These are phyloP conservation scores for Onychomys arenicola DNA, from an alignment of 2,797 vertebrate species.

Conservation along the genomic window DNA sequence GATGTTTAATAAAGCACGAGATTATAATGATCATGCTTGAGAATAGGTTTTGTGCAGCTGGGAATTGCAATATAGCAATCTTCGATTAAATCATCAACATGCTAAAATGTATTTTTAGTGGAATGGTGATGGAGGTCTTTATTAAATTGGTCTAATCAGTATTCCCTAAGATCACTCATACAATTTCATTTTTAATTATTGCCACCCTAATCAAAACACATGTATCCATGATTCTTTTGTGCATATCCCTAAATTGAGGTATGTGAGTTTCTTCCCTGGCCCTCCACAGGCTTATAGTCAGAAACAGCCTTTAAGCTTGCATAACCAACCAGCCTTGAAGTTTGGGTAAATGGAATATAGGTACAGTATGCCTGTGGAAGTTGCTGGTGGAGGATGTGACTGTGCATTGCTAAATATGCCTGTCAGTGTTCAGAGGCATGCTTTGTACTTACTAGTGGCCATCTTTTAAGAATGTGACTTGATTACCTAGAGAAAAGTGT, in stretches of 20 bases:
- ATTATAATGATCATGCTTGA: constrained; percentile 81
- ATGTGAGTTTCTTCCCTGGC: not conserved
- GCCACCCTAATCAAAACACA: constrained; percentile 62
- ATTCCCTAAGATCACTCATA: constrained; percentile 67
- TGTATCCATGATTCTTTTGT: constrained; percentile 23
- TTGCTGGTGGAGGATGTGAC: not conserved
- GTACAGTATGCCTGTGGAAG: not conserved
- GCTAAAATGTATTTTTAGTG: constrained; percentile 79
- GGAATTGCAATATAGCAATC: constrained; percentile 75
- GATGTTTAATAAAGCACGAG: constrained; percentile 84
- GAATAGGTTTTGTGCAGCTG: constrained; percentile 79
- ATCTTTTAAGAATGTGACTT: not conserved
- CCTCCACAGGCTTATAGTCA: constrained; percentile 53
- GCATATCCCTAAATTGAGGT: not conserved
- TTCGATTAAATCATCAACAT: constrained; percentile 80
- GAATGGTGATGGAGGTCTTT: constrained; percentile 71
- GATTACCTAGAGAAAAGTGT: not conserved
- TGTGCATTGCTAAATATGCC: not conserved
- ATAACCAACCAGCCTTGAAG: not conserved
- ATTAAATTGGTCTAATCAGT: constrained; percentile 79
- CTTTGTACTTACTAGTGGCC: not conserved
- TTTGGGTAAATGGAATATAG: not conserved
- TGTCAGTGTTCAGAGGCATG: not conserved
- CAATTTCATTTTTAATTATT: constrained; percentile 80
- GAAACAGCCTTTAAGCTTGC: not conserved